A percentile compares a stretch with the other conserved stretches of the same genome.
These are phyloP conservation scores for Lordiphosa clarofinis DNA, from an alignment of 1,140 invertebrate species.

Conservation along the genomic window DNA sequence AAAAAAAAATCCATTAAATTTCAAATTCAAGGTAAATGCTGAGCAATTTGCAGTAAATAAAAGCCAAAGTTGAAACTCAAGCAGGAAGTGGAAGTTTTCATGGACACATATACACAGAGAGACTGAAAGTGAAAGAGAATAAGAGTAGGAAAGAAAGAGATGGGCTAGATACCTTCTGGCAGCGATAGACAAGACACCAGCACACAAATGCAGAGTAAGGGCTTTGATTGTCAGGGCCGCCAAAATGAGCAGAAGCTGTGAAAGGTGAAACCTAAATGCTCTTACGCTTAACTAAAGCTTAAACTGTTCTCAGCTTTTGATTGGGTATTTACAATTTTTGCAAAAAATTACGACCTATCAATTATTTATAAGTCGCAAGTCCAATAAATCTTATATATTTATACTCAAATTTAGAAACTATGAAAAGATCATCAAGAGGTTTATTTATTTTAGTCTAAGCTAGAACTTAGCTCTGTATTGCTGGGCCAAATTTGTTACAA, in stretches of 20 bases:
- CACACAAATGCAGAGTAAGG: constrained; percentile 16
- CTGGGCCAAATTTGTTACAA: too few relatives aligned
- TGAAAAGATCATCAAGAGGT: too few relatives aligned
- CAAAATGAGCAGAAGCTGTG: constrained; percentile 10
- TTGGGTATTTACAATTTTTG: too few relatives aligned
- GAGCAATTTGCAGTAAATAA: constrained; percentile 58
- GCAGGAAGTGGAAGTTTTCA: constrained; percentile 44
- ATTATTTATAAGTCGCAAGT: too few relatives aligned
- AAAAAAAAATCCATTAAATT: constrained; percentile 9
- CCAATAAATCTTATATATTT: too few relatives aligned
- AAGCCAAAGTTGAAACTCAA: constrained; percentile 45
- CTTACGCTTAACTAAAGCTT: neutral
- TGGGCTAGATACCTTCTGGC: too few relatives aligned
- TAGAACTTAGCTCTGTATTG: too few relatives aligned
- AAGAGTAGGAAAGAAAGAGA: neutral
- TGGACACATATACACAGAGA: constrained; percentile 10
- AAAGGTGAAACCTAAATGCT: constrained; percentile 19
- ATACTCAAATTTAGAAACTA: too few relatives aligned
- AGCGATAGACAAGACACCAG: constrained; percentile 1
- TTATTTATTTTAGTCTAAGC: too few relatives aligned
- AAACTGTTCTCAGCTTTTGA: too few relatives aligned
- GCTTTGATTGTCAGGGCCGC: constrained; percentile 48
- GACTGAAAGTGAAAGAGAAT: neutral
- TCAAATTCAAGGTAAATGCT: constrained; percentile 36
- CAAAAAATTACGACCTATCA: too few relatives aligned